Base-by-base conservation (phyloP, 2,888 invertebrate species). In the Sceliomorpha sp. region DNA sequence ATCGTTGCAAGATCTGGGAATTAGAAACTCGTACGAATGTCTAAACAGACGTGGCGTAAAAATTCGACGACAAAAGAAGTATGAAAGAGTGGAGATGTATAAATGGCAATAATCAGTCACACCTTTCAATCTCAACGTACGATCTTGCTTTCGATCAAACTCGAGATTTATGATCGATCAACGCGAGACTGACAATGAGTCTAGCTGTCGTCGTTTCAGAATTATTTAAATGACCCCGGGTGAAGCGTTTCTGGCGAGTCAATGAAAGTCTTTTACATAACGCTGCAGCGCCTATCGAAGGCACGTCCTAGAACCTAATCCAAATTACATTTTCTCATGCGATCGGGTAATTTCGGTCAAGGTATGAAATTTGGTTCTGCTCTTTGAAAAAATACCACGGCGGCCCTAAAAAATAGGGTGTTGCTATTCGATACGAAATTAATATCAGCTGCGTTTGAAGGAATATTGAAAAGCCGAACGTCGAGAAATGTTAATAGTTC, bases 31-130 rank as follows among this genome's bases (percentile, higher is more conserved):
- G 9, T 17, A 31, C 51, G 29, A 12, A 3, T 27, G 53, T 40
- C 42, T n/a, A 26, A 53, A 32, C 4, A 26, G 44, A 55, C 56
- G 34, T 59, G 40, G 15, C 48, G 42, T 63, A 42, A 42, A n/a
- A 48, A 37, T 26, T 20, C 6, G 27, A 42, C 36, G 13, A 48
- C 55, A 48, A 55, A 63, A 36, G 63, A 14, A 31, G 7, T 55
- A 55, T 29, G 15, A 14, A 26, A 45, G 44, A 20, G 45, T 15
- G n/a, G 40, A 63, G 48, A 40, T 24, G 56, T 56, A 56, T 37
- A 56, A 64, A 56, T 26, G 56, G 48, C 48, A 56, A 64, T 50
- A 37, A 64, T 64, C 64, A 56, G 64, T 56, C 64, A 64, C 64
- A 64, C 63, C 55, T 63, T 55, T 40, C 55, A 34, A 50, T 63